Conservation (phyloP, 2,888 invertebrate genomes). For the Caenorhabditis panamensis region DNA sequence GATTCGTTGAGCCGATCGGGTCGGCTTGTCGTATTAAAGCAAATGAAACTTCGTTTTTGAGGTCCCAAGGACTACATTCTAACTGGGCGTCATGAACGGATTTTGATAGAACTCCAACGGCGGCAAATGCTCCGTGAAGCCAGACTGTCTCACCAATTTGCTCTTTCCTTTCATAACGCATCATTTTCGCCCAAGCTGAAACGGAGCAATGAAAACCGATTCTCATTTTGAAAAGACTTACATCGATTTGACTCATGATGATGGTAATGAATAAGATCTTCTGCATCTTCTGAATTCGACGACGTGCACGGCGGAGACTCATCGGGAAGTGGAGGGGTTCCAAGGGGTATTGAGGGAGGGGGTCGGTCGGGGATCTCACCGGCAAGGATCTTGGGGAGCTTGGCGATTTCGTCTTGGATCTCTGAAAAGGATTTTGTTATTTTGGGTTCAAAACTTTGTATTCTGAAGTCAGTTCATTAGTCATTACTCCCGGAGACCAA, state of each 20-base stretch:
- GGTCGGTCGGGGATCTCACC: conserved; percentile 62
- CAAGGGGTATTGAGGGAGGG: conserved; percentile 63
- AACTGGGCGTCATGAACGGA: conserved; percentile 79
- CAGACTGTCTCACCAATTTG: conserved; percentile 77
- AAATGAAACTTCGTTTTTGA: conserved; percentile 76
- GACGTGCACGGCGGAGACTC: conserved; percentile 69
- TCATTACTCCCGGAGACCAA: background rate
- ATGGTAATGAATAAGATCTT: conserved; percentile 62
- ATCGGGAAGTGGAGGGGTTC: conserved; percentile 66
- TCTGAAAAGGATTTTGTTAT: conserved; percentile 42
- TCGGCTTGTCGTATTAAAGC: conserved; percentile 78
- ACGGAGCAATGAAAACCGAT: background rate
- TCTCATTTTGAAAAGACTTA: too few species aligned
- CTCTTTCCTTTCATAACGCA: conserved; percentile 78
- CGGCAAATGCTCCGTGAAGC: conserved; percentile 77
- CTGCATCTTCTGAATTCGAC: conserved; percentile 45
- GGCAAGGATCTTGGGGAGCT: conserved; percentile 55
- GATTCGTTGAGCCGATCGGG: conserved; percentile 71
- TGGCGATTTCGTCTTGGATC: conserved; percentile 52
- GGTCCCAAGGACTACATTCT: conserved; percentile 76
- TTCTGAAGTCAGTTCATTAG: background rate
- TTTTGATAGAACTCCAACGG: conserved; percentile 65
- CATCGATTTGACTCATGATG: conserved; percentile 51
- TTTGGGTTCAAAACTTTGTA: background rate
- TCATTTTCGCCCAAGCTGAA: conserved; percentile 79